Evolutionary conservation across 2,888 invertebrate species (phyloP).

Genomic region (Ormyrus pomaceus): DNA sequence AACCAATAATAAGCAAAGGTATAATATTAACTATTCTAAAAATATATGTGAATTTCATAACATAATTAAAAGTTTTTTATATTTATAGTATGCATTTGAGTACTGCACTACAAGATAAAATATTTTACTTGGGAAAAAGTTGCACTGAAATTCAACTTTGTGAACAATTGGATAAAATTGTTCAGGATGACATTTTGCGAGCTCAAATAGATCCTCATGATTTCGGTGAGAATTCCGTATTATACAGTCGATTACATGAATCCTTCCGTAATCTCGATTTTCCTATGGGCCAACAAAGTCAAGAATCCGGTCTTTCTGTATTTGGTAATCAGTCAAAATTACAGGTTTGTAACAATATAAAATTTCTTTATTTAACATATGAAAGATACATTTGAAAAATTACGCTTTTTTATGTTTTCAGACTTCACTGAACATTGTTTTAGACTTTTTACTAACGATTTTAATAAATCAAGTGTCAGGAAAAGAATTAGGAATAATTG

Average conservation of each 20-base stretch:
- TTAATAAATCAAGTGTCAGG: not conserved
- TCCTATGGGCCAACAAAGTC: not conserved
- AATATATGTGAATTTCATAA: too few species aligned
- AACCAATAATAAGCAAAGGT: not conserved
- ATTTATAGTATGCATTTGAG: too few species aligned
- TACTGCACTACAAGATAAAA: not conserved
- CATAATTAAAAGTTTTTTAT: too few species aligned
- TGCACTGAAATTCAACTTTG: slow-evolving; percentile 20
- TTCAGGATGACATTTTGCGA: slow-evolving; percentile 10
- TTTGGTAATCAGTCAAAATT: not conserved
- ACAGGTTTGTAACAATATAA: slow-evolving; percentile 8
- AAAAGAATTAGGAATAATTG: slow-evolving; percentile 4
- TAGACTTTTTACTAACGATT: slow-evolving; percentile 2
- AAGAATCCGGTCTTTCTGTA: not conserved
- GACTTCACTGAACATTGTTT: slow-evolving; percentile 20
- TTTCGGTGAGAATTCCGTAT: slow-evolving; percentile 19
- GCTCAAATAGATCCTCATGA: slow-evolving; percentile 12
- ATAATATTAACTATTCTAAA: not conserved
- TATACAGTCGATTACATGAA: not conserved
- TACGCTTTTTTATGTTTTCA: slow-evolving; percentile 1
- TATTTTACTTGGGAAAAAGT: slow-evolving; percentile 8
- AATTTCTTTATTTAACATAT: not conserved
- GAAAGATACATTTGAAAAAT: not conserved
- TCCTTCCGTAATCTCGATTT: slow-evolving; percentile 16
- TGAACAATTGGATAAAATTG: not conserved